Evolutionary conservation across 2,888 invertebrate genomes (phyloP), one percentile per base, ranked within the genome.

Genomic region (Nephrotoma appendiculata): DNA sequence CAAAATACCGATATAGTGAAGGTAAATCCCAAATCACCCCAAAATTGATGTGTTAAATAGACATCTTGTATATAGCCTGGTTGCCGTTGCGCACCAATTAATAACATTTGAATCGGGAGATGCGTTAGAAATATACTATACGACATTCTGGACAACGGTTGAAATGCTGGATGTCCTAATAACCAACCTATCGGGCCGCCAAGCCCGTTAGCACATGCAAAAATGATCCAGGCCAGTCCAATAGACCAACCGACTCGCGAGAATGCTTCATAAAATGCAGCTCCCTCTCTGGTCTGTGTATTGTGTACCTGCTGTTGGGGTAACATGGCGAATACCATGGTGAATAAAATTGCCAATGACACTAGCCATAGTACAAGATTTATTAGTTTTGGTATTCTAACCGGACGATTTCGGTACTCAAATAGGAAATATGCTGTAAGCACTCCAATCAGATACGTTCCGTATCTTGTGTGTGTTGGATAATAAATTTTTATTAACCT

Each of bases 371-470:
- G 5, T 83, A 87, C 42, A 5, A 57, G 15, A 31, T 31, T 31
- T 31, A 31, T 2, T 86, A 89, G 88, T 87, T 43, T 45, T 42
- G 85, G 86, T 86, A 44, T 31, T 6, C 19, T 57, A 19, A 15
- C 41, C 15, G 5, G 57, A 7, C 15, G n/a, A 12, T 52, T 44
- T 86, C 43, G 41, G 7, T 42, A 48, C 88, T 87, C 43, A 88
- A 88, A 11, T 85, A 92, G 88, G 87, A 90, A 90, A 88, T 91
- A 92, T 12, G 91, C 92, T 41, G 91, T 89, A 31, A 92, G 88
- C 5, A 91, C 89, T 41, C 92, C 92, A 87, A 90, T 90, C 87
- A 92, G 87, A 92, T 92, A 92, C 5, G 92, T 90, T n/a, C 90
- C 90, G 41, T 91, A 89, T 87, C 92, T 89, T 0, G 91, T 90